Base-by-base conservation (phyloP, 2,797 vertebrate species). In the Enteromius anoplus region DNA sequence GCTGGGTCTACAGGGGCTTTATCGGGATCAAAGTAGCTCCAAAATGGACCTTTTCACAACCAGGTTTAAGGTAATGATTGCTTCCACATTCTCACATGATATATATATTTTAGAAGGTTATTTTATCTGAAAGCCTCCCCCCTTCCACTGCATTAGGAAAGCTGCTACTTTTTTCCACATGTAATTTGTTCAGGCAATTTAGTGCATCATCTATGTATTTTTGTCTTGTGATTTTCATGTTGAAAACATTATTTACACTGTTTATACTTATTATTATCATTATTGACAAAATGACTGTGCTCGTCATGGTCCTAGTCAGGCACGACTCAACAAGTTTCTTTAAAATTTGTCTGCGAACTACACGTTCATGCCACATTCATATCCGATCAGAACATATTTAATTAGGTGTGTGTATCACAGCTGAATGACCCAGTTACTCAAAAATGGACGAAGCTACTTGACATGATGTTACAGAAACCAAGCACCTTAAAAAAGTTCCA, bases 21-120 rank as follows among this genome's bases (percentile, higher is more conserved):
- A 96, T 80, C 91, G 91, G 51, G 95, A 95, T 86, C 88, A 92
- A 10, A 93, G 96, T 51, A 91, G 92, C 90, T 90, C 94, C 51
- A 96, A 95, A 90, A 95, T 98, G 87, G 96, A 97, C 90, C 95
- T 98, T 84, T 98, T 98, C 90, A 96, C 94, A 73, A 95, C 88
- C 85, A 95, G 96, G 87, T 98, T 98, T 92, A 98, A 98, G 96
- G 97, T 98, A 93, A 92, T 3, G 3, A 49, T 12, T 76, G 40
- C 60, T 53, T 78, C 15, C 45, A 58, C 45, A 81, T 34, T 64
- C 5, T 17, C 26, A 19, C 10, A 49, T 11, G 40, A 42, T n/a
- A 23, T 78, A 49, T 66, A 42, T 51, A 23, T 69, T 42, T 8
- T 40, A n/a, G 5, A 68, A 40, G 66, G 66, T 42, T 69, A 23